Evolutionary conservation across 2,113 vertebrate species (phyloP).

Genomic region (Percopsis transmontana): DNA sequence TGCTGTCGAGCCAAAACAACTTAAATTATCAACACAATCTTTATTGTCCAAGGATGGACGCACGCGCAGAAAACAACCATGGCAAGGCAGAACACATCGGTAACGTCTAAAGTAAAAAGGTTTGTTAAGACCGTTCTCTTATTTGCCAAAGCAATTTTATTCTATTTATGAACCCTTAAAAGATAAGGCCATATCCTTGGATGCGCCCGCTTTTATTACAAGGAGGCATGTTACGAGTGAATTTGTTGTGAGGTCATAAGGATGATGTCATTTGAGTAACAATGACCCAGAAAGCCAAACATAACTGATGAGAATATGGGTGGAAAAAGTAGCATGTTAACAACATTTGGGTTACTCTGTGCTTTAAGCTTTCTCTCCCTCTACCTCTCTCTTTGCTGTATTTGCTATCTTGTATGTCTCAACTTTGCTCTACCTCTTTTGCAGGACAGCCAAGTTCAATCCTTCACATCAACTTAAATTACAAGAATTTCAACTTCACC

Average conservation of each 20-base stretch:
- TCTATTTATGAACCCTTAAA: conserved; percentile 40
- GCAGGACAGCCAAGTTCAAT: neutral
- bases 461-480: conserved; percentile 48
- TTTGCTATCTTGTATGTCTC: neutral
- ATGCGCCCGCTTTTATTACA: conserved; percentile 12
- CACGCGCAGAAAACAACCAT: neutral
- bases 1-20: too few species aligned
- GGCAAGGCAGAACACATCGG: neutral
- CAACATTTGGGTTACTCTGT: conserved; percentile 46
- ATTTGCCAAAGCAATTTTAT: conserved; percentile 17
- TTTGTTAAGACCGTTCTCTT: conserved; percentile 19
- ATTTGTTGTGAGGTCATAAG: conserved; percentile 60
- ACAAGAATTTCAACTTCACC: conserved; percentile 1
- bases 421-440: neutral
- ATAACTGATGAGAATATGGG: conserved; percentile 22
- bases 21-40: neutral
- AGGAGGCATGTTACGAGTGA: conserved; percentile 13
- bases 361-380: conserved; percentile 20
- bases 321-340: conserved; percentile 56
- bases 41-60: neutral
- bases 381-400: neutral
- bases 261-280: conserved; percentile 59
- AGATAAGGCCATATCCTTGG: conserved; percentile 25
- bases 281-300: conserved; percentile 58
- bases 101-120: conserved; percentile 2